A percentile compares a stretch with the other conserved stretches of the same genome.
Evolutionary conservation across 2,797 vertebrate genomes (phyloP).

Genomic region (Parambassis ranga): DNA sequence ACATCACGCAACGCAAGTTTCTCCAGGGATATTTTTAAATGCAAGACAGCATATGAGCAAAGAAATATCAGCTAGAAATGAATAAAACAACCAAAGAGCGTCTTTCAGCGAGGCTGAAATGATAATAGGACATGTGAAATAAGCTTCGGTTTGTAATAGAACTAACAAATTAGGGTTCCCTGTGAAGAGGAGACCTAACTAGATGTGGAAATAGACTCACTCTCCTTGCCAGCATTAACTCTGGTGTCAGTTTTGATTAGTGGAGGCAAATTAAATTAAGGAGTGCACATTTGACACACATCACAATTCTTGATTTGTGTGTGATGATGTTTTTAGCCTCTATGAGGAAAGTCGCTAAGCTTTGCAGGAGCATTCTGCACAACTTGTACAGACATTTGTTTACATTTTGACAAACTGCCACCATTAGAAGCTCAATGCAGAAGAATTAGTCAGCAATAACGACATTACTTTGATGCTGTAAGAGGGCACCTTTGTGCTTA

Average conservation of each 20-base stretch:
- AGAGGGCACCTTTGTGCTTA: no score
- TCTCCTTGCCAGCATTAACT: conserved; percentile 20
- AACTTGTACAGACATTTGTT: neutral
- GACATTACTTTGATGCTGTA: neutral
- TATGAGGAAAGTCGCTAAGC: neutral
- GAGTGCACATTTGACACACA: neutral
- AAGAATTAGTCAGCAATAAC: neutral
- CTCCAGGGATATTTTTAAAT: neutral
- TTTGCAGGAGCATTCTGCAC: neutral
- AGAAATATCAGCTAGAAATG: neutral
- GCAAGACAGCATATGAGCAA: neutral
- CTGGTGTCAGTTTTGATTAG: conserved; percentile 30
- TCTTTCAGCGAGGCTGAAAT: neutral
- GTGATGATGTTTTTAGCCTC: neutral
- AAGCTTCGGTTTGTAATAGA: neutral
- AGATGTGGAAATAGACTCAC: conserved; percentile 4
- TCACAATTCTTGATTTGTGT: neutral
- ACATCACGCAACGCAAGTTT: conserved; percentile 11
- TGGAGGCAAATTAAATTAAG: neutral
- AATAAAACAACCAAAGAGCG: conserved; percentile 2
- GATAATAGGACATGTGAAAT: neutral
- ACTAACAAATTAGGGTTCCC: neutral
- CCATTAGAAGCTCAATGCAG: neutral
- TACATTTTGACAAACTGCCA: neutral
- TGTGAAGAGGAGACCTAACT: neutral